A percentile compares a stretch with the other conserved stretches of the same genome.
Evolutionary conservation across 2,797 vertebrate genomes (phyloP).

Genomic region (Scolopax rusticola): DNA sequence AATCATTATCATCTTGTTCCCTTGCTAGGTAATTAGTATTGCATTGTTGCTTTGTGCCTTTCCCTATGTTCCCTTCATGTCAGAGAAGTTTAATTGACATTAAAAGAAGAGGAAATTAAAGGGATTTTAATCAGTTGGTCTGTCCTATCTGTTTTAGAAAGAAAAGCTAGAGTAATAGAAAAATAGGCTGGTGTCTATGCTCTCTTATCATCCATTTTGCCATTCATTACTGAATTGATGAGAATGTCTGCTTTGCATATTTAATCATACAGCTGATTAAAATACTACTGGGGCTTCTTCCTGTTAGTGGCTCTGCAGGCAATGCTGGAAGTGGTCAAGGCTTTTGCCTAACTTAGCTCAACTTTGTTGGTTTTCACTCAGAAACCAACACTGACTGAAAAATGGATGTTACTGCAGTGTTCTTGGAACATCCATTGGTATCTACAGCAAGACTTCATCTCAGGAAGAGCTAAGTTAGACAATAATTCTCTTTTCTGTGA

Average conservation of each 20-base stretch:
- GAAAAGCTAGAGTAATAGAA: constrained; percentile 56
- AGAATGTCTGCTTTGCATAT: constrained; percentile 64
- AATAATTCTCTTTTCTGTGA: not conserved
- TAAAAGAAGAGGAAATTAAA: constrained; percentile 63
- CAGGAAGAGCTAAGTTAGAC: not conserved
- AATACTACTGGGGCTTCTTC: not conserved
- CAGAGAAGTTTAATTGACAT: constrained; percentile 71
- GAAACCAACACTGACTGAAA: not conserved
- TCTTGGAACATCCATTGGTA: not conserved
- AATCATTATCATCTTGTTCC: constrained; percentile 75
- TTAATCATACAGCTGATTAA: constrained; percentile 44
- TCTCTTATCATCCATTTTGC: constrained; percentile 53
- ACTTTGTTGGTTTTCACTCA: not conserved
- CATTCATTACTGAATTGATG: constrained; percentile 50
- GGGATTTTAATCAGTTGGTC: constrained; percentile 68
- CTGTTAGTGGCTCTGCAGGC: not conserved
- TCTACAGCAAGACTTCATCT: not conserved
- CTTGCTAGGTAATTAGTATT: constrained; percentile 73
- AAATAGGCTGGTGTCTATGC: constrained; percentile 46
- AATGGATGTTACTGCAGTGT: not conserved
- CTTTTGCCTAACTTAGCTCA: not conserved
- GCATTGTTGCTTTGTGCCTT: constrained; percentile 67
- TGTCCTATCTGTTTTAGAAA: constrained; percentile 57
- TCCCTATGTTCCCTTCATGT: constrained; percentile 64
- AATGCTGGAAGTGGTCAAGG: not conserved